Evolutionary conservation across 64 coral and sea anemone genomes (phyloP).

Genomic region (Actinia tenebrosa): DNA sequence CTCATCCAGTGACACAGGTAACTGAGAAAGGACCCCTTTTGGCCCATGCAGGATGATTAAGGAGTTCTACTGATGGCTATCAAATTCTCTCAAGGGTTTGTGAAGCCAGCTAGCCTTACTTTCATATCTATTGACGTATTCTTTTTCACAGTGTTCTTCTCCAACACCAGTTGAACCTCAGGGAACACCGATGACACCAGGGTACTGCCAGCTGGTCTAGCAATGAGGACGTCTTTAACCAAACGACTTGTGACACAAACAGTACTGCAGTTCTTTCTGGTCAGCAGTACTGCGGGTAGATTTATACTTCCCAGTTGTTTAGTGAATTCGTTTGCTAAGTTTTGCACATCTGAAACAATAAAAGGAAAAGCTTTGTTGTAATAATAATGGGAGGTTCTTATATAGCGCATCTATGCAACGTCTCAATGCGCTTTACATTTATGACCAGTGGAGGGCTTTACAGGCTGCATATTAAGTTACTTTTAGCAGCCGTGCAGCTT

Average conservation of each 20-base stretch:
- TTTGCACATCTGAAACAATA: not conserved
- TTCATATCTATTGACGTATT: not conserved
- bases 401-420: too few species aligned
- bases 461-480: too few species aligned
- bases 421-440: too few species aligned
- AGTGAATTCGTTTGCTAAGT: not conserved
- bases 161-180: not conserved
- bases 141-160: not conserved
- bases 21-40: too few species aligned
- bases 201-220: not conserved
- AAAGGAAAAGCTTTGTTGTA: not conserved
- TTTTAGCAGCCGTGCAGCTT: too few species aligned
- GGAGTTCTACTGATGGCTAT: too few species aligned
- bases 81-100: too few species aligned
- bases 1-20: too few species aligned
- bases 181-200: constrained; percentile 1
- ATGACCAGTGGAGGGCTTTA: too few species aligned
- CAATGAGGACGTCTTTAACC: not conserved
- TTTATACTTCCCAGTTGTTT: not conserved
- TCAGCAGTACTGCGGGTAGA: not conserved
- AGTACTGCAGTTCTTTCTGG: not conserved
- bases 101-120: not conserved
- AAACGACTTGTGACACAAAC: constrained; percentile 9
- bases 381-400: too few species aligned
- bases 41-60: too few species aligned